Conservation (phyloP, 2,888 invertebrate species). For the Ariolimax columbianus region DNA sequence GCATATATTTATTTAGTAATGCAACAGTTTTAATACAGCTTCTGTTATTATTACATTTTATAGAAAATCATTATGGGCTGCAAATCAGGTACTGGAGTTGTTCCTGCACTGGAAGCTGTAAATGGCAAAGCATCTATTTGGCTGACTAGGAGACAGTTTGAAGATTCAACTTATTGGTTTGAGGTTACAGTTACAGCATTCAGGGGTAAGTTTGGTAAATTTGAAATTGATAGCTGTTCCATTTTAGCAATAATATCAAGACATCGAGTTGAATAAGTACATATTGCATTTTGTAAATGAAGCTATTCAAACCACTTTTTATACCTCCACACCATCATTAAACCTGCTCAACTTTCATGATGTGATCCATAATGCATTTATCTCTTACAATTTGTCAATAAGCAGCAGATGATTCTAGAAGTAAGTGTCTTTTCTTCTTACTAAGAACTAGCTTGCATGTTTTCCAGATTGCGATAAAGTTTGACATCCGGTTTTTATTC, state of each 20-base stretch:
- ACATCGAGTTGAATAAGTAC: too few species aligned
- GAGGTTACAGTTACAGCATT: constrained; percentile 18
- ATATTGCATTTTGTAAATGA: too few species aligned
- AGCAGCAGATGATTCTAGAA: neutral
- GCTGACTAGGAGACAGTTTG: constrained; percentile 5
- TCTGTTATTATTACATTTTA: neutral
- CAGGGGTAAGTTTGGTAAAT: constrained; percentile 13
- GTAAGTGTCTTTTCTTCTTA: neutral
- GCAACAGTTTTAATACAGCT: neutral
- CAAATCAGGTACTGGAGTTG: neutral
- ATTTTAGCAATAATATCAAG: neutral
- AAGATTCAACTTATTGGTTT: constrained; percentile 8
- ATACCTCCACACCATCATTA: too few species aligned
- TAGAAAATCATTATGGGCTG: constrained; percentile 32
- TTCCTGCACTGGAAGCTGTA: constrained; percentile 11
- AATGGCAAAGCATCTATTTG: constrained; percentile 21
- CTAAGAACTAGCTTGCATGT: neutral
- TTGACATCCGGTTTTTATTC: too few species aligned
- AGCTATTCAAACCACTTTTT: too few species aligned
- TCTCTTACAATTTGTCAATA: neutral
- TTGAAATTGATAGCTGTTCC: neutral
- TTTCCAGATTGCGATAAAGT: too few species aligned
- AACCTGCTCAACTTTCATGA: too few species aligned
- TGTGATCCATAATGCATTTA: neutral
- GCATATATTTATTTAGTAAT: neutral